phyloP scores from a whole-genome alignment of 2,113 vertebrate genomes.

The Sclerurus mexicanus region DNA sequence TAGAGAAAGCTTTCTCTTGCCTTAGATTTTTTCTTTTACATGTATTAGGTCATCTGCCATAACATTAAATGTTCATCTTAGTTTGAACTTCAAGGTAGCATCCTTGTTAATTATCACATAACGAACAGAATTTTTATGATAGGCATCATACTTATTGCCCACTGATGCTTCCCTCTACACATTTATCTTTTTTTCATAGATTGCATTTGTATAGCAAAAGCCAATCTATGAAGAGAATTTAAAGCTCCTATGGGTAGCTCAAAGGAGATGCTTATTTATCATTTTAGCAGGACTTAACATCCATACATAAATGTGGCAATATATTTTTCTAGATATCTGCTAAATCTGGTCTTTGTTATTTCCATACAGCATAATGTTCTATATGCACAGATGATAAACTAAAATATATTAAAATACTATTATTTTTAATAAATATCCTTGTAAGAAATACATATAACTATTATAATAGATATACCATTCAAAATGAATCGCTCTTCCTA shows the following conservation, averaged over 20 bases:
- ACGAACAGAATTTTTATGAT: not conserved
- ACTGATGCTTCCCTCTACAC: not conserved
- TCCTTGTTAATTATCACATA: not conserved
- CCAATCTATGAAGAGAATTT: not conserved
- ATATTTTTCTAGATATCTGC: not conserved
- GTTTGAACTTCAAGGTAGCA: not conserved
- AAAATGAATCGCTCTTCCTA: not conserved
- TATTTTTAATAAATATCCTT: not conserved
- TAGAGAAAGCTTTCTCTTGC: not conserved
- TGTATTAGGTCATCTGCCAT: constrained; percentile 20
- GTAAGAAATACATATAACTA: not conserved
- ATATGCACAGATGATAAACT: not conserved
- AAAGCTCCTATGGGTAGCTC: not conserved
- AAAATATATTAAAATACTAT: not conserved
- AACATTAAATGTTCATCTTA: constrained; percentile 38
- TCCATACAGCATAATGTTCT: not conserved
- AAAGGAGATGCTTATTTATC: not conserved
- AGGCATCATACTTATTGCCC: not conserved
- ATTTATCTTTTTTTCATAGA: not conserved
- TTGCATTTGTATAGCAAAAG: not conserved
- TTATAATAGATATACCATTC: not conserved
- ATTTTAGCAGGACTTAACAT: not conserved
- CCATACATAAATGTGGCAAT: not conserved
- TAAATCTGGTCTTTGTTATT: not conserved
- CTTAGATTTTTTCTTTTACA: not conserved